Conservation (phyloP, 1,140 invertebrate species). For the Ladona fulva region DNA sequence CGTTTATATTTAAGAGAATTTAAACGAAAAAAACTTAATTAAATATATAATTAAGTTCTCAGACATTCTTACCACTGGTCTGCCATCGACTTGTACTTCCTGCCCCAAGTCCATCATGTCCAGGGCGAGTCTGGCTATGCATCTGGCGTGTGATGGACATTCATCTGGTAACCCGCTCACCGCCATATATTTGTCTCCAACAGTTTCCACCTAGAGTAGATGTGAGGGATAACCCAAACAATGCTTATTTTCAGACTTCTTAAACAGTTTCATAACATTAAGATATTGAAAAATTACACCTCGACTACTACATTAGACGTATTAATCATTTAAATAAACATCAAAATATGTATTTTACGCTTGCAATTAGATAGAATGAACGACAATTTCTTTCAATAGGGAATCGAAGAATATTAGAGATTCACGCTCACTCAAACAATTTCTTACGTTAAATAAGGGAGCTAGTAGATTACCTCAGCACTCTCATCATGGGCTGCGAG, state of each 20-base stretch:
- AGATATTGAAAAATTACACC: too few relatives aligned
- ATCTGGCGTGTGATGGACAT: slow-evolving; percentile 81
- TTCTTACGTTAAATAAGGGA: too few relatives aligned
- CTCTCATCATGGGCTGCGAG: slow-evolving; percentile 49
- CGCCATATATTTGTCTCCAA: slow-evolving; percentile 99
- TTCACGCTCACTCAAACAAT: too few relatives aligned
- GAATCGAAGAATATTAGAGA: too few relatives aligned
- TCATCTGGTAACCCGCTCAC: slow-evolving; percentile 93
- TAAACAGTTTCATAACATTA: too few relatives aligned
- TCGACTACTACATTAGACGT: too few relatives aligned
- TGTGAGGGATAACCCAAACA: not conserved
- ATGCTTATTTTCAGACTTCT: not conserved
- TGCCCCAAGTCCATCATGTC: slow-evolving; percentile 93
- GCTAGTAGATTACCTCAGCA: slow-evolving; percentile 56
- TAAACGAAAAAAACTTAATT: not conserved
- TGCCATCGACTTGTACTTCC: slow-evolving; percentile 74
- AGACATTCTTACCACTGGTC: slow-evolving; percentile 61
- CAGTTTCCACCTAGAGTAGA: slow-evolving; percentile 87
- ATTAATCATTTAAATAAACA: too few relatives aligned
- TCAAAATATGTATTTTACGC: too few relatives aligned
- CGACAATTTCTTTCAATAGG: too few relatives aligned
- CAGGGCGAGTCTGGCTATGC: slow-evolving; percentile 83
- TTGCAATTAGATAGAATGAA: too few relatives aligned
- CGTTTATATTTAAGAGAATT: too few relatives aligned
- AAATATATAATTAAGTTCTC: too few relatives aligned